These are phyloP conservation scores for Eupsittula cactorum DNA, from an alignment of 2,113 vertebrate species.

Conservation along the genomic window DNA sequence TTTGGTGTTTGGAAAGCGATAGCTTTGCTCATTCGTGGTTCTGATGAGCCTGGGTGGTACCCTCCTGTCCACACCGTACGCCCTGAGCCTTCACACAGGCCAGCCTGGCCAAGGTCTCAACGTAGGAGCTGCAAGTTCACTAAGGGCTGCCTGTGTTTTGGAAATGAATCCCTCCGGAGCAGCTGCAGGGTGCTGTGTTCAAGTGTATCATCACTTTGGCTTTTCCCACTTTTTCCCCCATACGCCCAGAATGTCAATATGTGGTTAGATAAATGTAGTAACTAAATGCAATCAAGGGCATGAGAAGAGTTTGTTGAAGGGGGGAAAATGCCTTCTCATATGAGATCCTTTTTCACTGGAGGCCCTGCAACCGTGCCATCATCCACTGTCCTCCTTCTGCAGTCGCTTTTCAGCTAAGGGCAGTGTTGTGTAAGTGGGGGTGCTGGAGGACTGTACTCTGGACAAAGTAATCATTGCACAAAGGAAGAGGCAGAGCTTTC, in stretches of 20 bases:
- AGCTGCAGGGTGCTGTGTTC: background rate
- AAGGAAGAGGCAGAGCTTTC: background rate
- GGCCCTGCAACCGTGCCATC: background rate
- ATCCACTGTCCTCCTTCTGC: background rate
- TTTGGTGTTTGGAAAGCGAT: conserved; percentile 18
- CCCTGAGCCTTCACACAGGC: background rate
- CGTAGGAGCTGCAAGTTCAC: background rate
- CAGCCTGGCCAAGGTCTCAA: background rate
- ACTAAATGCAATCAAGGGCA: background rate
- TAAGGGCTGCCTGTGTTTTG: background rate
- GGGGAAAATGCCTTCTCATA: background rate
- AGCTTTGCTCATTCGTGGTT: background rate
- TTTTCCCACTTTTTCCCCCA: background rate
- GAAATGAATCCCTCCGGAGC: background rate
- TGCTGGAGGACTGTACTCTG: background rate
- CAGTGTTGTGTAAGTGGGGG: background rate
- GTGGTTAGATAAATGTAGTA: background rate
- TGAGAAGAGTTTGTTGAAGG: background rate
- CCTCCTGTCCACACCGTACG: fast-evolving
- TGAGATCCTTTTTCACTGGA: background rate
- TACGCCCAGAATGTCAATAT: background rate
- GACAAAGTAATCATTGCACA: background rate
- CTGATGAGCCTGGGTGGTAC: background rate
- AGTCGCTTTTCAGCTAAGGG: background rate
- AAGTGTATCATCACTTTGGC: background rate